These are phyloP conservation scores for Echinops telfairi DNA, from an alignment of 2,113 vertebrate species.

Conservation along the genomic window DNA sequence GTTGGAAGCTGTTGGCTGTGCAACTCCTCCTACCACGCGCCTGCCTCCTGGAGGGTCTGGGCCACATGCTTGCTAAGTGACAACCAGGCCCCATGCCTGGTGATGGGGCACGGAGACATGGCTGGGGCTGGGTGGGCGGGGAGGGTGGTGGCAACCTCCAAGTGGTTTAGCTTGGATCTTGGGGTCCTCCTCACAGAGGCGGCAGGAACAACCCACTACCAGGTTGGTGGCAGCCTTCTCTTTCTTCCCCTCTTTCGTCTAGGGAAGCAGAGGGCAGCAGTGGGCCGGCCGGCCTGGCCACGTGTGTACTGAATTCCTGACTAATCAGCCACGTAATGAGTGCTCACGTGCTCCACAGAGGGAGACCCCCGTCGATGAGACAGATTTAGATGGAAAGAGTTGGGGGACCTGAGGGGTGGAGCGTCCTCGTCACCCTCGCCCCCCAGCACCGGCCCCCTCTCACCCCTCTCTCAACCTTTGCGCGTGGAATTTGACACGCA, in stretches of 20 bases:
- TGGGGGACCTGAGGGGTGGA: conserved; percentile 11
- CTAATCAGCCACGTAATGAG: conserved; percentile 92
- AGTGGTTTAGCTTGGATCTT: conserved; percentile 70
- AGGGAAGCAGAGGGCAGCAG: conserved; percentile 80
- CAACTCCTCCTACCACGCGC: not conserved
- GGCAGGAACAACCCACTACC: conserved; percentile 47
- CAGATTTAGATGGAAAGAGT: conserved; percentile 85
- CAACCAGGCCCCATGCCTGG: conserved; percentile 37
- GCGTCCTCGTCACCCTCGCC: not conserved
- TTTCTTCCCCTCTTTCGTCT: conserved; percentile 89
- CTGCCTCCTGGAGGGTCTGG: not conserved
- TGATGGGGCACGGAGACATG: not conserved
- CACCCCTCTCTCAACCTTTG: not conserved
- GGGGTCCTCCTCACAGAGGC: conserved; percentile 77
- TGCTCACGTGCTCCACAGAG: conserved; percentile 86
- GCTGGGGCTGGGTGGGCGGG: not conserved
- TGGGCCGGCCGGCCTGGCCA: conserved; percentile 79
- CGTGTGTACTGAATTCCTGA: conserved; percentile 84
- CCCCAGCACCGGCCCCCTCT: not conserved
- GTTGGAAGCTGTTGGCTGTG: not conserved
- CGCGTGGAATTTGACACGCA: not conserved
- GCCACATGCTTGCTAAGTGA: conserved; percentile 43
- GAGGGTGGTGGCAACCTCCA: conserved; percentile 22
- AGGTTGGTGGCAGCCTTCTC: conserved; percentile 85
- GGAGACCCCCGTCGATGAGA: conserved; percentile 83